Percentiles rank a stretch among this genome's conserved stretches.
These are phyloP conservation scores for Halictus quadricinctus DNA, from an alignment of 2,888 invertebrate genomes.

Conservation along the genomic window DNA sequence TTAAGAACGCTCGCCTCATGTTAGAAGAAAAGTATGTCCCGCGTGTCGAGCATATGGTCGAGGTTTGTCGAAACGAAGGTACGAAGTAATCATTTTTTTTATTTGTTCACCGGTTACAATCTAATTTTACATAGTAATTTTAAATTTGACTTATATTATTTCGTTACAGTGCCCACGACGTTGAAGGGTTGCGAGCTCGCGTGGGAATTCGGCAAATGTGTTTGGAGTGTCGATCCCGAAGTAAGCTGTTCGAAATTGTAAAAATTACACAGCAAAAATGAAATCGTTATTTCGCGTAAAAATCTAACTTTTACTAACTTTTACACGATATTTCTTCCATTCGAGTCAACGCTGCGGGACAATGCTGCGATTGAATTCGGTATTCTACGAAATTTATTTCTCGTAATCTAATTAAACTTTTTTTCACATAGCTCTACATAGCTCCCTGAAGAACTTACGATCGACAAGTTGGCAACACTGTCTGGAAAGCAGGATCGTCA, in stretches of 20 bases:
- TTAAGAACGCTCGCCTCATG: constrained; percentile 82
- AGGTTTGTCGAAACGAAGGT: constrained; percentile 64
- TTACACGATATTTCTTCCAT: no score
- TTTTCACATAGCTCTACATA: constrained; percentile 32
- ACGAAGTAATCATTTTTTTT: constrained; percentile 20
- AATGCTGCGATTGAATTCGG: not conserved
- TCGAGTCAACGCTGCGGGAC: no score
- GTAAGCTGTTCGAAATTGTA: constrained; percentile 24
- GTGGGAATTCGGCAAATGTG: constrained; percentile 69
- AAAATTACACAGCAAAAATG: not conserved
- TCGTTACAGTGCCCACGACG: constrained; percentile 36
- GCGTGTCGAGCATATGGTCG: constrained; percentile 52
- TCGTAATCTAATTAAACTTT: not conserved
- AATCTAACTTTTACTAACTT: no score
- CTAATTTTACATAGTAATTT: no score
- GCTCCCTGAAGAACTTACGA: constrained; percentile 30
- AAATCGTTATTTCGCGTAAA: not conserved
- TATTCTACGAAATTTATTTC: not conserved
- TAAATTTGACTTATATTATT: not conserved
- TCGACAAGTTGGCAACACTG: not conserved
- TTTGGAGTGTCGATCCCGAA: constrained; percentile 62
- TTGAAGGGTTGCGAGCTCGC: constrained; percentile 67
- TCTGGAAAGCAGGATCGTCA: not conserved
- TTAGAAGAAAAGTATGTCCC: constrained; percentile 62
- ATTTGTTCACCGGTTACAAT: not conserved